phyloP scores from a whole-genome alignment of 2,888 invertebrate genomes.

The Macrosiphum euphorbiae region DNA sequence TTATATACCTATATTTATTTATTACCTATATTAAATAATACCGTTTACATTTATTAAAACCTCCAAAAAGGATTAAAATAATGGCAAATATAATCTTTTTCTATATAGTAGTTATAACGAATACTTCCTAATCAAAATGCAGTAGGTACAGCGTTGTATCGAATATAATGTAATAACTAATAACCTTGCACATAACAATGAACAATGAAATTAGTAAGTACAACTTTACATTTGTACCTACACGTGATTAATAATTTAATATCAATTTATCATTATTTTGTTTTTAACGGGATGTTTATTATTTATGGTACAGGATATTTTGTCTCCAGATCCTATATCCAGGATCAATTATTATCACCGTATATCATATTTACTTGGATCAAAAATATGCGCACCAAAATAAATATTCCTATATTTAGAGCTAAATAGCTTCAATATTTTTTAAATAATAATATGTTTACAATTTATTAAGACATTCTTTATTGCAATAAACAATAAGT shows the following conservation, averaged over 20 bases:
- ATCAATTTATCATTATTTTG: background rate
- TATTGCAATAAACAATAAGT: background rate
- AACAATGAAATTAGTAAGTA: background rate
- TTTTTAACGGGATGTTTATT: background rate
- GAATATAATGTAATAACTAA: background rate
- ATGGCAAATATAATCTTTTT: background rate
- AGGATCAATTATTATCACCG: background rate
- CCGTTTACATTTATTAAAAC: background rate
- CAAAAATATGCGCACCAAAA: background rate
- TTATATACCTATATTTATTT: no score
- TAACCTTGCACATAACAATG: background rate
- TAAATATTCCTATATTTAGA: background rate
- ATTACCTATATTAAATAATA: background rate
- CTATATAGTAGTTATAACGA: background rate
- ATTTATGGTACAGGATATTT: background rate
- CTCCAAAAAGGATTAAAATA: background rate
- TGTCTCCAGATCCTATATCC: background rate
- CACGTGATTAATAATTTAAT: background rate
- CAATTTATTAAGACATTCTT: background rate
- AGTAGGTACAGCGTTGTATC: no score
- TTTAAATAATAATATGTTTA: background rate
- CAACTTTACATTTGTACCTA: background rate
- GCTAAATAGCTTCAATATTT: background rate
- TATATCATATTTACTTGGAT: background rate
- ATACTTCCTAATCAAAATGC: no score